Evolutionary conservation across 1,140 invertebrate genomes (phyloP), one percentile per base, ranked within the genome.

Genomic region (Lordiphosa stackelbergi): DNA sequence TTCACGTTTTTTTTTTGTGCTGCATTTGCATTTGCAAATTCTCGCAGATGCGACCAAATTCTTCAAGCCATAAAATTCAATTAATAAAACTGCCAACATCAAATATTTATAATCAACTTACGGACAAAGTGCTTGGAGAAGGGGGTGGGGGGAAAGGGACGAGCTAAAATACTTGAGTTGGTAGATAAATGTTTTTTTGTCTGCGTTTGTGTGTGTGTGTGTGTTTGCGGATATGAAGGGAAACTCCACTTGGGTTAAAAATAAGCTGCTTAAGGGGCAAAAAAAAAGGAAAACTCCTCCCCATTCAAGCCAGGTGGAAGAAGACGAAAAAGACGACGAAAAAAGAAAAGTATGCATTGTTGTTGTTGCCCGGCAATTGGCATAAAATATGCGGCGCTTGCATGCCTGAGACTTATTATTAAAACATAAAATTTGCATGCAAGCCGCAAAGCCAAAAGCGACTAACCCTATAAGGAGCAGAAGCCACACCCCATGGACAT

Each of bases 351-450:
- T 5, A 7, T 28, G 24, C 4, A 28, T 31, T 31, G 28, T 8
- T 8, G 28, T 31, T 31, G 28, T 31, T 31, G 28, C 7, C 51
- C 34, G 43, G 57, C 77, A 69, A 75, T 69, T 72, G 75, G 75
- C 71, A 83, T 81, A 75, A 81, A 83, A 83, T 83, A 83, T 81
- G 68, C 68, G 75, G 43, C 64, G 68, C 77, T 83, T 81, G 75
- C 75, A 81, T 81, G 75, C 72, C 77, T 69, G 51, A 66, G 72
- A 81, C 75, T 81, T 81, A 79, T 81, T 81, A 81, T 81, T 81
- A 81, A 81, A 81, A 75, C 77, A 81, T 81, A 74, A 81, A 81
- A 81, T 81, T 81, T 75, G 75, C 75, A 81, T 83, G 75, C 77
- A 81, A 60, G 71, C 71, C 77, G 43, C 71, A 74, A 45, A 63